Evolutionary conservation across 2,113 vertebrate species (phyloP).

Genomic region (Halichoeres trimaculatus): DNA sequence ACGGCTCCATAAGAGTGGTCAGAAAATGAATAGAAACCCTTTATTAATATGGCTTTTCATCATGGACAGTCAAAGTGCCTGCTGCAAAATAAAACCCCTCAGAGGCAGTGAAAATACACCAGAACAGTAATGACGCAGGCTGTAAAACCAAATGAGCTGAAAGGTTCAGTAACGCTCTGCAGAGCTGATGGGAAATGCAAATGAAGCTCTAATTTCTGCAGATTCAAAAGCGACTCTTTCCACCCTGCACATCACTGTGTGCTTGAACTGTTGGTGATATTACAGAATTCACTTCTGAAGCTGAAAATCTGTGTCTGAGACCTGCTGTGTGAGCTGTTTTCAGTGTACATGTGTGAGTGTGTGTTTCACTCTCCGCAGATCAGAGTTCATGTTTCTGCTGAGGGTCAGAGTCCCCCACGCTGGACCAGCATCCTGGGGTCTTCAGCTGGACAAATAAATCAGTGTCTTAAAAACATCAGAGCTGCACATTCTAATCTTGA

Average conservation of each 20-base stretch:
- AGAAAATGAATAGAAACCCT: no score
- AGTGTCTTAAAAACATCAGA: constrained; percentile 29
- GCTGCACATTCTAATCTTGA: constrained; percentile 31
- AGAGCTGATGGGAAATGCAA: neutral
- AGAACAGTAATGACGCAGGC: neutral
- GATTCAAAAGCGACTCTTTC: neutral
- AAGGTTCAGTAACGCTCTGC: neutral
- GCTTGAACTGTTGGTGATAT: neutral
- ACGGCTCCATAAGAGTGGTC: no score
- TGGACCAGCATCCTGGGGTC: constrained; percentile 31
- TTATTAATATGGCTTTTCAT: no score
- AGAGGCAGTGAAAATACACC: neutral
- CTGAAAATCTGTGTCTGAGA: constrained; percentile 5
- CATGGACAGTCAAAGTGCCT: neutral
- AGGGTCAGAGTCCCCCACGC: constrained; percentile 41
- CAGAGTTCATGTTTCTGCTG: constrained; percentile 35
- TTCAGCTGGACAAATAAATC: constrained; percentile 79
- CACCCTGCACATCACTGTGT: neutral
- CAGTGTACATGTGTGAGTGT: constrained; percentile 9
- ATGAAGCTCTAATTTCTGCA: neutral
- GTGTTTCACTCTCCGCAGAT: constrained; percentile 11
- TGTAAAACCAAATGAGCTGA: neutral
- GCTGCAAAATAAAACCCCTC: neutral
- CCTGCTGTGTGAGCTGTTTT: constrained; percentile 30
- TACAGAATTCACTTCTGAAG: neutral